Percentiles rank a stretch among this genome's conserved stretches.
phyloP scores from a whole-genome alignment of 2,888 invertebrate genomes.

The Elaeidobius kamerunicus region DNA sequence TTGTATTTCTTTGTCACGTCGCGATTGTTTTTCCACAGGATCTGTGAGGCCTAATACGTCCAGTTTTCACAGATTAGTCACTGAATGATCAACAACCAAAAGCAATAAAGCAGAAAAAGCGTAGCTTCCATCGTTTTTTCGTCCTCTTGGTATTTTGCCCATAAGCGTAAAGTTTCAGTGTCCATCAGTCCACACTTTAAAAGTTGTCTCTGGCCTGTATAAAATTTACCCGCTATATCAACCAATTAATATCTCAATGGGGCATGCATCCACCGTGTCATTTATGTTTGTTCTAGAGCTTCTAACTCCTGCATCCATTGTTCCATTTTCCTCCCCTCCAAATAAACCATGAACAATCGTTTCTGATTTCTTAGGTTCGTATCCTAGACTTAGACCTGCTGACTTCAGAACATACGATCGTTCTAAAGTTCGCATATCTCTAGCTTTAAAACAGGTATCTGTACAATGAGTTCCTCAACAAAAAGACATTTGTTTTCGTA shows the following conservation, averaged over 20 bases:
- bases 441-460: slow-evolving; percentile 30
- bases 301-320: no score
- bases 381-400: slow-evolving; percentile 1
- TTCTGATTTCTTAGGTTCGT: slow-evolving; percentile 1
- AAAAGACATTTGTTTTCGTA: slow-evolving; percentile 17
- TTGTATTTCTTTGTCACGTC: slow-evolving; percentile 9
- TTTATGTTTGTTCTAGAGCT: no score
- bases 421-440: slow-evolving; percentile 35
- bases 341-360: slow-evolving; percentile 40
- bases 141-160: slow-evolving; percentile 20
- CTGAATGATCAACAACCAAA: slow-evolving; percentile 14
- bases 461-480: slow-evolving; percentile 27
- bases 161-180: slow-evolving; percentile 29
- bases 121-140: no score
- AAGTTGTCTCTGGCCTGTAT: slow-evolving; percentile 26
- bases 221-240: slow-evolving; percentile 19
- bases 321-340: slow-evolving; percentile 9
- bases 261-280: no score
- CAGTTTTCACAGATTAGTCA: no score
- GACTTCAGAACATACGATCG: slow-evolving; percentile 44
- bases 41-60: no score
- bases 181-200: no score
- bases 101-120: slow-evolving; percentile 3
- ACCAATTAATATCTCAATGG: no score
- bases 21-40: slow-evolving; percentile 36